Evolutionary conservation across 2,888 invertebrate species (phyloP).

Genomic region (Xanthorhoe designata): DNA sequence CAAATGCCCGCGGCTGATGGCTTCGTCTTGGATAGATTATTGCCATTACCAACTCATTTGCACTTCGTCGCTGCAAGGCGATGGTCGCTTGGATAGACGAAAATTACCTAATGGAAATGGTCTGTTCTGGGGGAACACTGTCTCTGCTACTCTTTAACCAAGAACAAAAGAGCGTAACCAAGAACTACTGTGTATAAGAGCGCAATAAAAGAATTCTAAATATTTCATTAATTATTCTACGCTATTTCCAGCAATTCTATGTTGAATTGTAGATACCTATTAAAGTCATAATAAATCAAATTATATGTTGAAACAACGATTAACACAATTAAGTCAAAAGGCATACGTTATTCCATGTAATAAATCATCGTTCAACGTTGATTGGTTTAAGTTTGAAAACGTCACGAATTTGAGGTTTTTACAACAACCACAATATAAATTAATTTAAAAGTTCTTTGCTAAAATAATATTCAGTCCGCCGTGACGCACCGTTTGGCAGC

Average conservation of each 20-base stretch:
- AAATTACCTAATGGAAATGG: no score
- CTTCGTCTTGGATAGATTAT: constrained; percentile 29
- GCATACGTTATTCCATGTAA: background rate
- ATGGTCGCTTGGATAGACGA: background rate
- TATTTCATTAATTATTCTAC: no score
- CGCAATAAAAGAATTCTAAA: no score
- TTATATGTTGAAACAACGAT: background rate
- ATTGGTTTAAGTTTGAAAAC: background rate
- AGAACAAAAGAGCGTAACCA: no score
- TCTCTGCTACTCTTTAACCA: no score
- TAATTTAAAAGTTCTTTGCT: background rate
- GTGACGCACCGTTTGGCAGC: constrained; percentile 4
- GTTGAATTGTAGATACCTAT: no score
- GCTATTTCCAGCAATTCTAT: no score
- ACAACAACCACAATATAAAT: constrained; percentile 6
- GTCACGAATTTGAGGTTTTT: background rate
- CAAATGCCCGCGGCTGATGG: constrained; percentile 39
- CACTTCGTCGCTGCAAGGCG: background rate
- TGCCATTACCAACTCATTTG: constrained; percentile 28
- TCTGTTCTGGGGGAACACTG: no score
- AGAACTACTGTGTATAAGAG: no score
- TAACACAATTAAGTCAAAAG: background rate
- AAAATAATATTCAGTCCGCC: constrained; percentile 2
- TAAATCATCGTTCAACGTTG: background rate
- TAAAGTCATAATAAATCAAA: no score